Base-by-base conservation (phyloP, 1,140 invertebrate species). In the Atta texana region DNA sequence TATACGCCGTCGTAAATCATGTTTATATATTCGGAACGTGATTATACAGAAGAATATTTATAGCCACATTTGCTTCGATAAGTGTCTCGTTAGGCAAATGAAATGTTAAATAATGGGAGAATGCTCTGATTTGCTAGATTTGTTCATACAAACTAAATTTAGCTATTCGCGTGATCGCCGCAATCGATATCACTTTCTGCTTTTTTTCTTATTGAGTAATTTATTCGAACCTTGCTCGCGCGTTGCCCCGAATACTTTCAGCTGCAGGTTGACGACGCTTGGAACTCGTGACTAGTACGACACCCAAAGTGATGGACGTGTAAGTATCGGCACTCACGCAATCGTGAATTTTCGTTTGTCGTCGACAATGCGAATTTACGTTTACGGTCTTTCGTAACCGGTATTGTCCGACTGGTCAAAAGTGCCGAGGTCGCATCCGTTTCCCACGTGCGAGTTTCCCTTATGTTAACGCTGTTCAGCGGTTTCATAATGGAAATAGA, bases 321-420 rank as follows among this genome's bases (percentile, higher is more conserved):
- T 28, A 44, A 53, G 49, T 44, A 39, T 72, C 44, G 28, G 49
- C 63, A 21, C 66, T 59, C 64, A 57, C 21, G 24, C 24, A 28
- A 86, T 78, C 66, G 21, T 76, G 78, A 88, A 82, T 88, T 81
- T 81, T 81, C 77, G 49, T 69, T 34, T 69, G 72, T 14, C 51
- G 68, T 44, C 78, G 51, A 78, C 72, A 76, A 57, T 61, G 39
- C 51, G 76, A 82, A 74, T 75, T 75, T 80, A 44, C 71, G 21
- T 57, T 74, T 66, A 53, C 59, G 55, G 78, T 12, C 14, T 89
- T 87, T 88, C 86, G 86, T 53, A 89, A 89, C 69, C 71, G 86
- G 64, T n/a, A 89, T 88, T 88, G 88, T 88, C 76, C 86, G 39
- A n/a, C 63, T 24, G 72, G 64, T 81, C 49, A 82, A 89, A 87